Evolutionary conservation across 1,140 invertebrate genomes (phyloP), one percentile per base, ranked within the genome.

Genomic region (Euwallacea similis): DNA sequence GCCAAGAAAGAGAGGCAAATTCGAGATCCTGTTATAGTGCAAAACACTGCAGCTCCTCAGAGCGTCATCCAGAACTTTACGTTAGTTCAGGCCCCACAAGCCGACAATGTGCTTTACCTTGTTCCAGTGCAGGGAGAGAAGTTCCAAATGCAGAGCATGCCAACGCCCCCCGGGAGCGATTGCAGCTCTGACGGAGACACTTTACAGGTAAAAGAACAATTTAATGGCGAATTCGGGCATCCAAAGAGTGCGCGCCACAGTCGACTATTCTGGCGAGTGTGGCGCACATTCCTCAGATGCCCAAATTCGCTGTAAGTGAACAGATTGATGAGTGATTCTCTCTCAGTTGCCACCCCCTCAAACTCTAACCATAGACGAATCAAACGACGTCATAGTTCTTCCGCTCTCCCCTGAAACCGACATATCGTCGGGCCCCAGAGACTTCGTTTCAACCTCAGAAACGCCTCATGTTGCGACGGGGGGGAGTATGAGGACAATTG

Each of bases 181-280:
- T 90, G 89, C 79, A 90, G 87, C 74, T 91, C 89, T 42, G 90
- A 91, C 72, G 85, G 88, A 16, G 89, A 91, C 74, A 88, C 87
- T 72, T 63, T 72, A 8, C 78, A 79, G 53, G 41, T 73, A 50
- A 54, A 33, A 33, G 21, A 33, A 33, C 1, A 33, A 4, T 33
- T 33, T 33, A 4, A 33, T 33, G 21, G 21, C 21, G 21, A 33
- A 33, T 33, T 33, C 21, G 21, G 21, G 4, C 21, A 33, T 33
- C 21, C 4, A 33, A 33, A 33, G 21, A 4, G 21, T 33, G 21
- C 21, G 21, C 1, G 21, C 21, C 21, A 33, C 4, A 4, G 21
- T 33, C 21, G 21, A 4, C 21, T 33, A 4, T 33, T 33, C 21
- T 4, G 21, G 4, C 21, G 21, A 1, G 21, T 4, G 4, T 4